Evolutionary conservation across 2,888 invertebrate genomes (phyloP), one percentile per base, ranked within the genome.

Genomic region (Hydroisotoma schaefferi): DNA sequence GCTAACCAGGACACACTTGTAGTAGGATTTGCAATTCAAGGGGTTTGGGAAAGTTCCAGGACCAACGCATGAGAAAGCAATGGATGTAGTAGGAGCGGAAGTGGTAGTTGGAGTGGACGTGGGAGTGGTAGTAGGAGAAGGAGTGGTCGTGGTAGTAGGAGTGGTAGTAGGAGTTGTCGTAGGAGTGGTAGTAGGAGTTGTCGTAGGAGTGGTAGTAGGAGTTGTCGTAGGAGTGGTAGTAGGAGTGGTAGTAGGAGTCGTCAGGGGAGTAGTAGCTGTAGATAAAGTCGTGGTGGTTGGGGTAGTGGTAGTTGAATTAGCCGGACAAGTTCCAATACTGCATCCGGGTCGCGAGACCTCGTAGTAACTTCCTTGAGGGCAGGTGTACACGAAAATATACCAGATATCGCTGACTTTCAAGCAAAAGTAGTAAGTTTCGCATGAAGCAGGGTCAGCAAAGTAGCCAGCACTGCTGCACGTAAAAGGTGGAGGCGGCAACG

Each of bases 1-100:
- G 10, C 57, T 44, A 20, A 59, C 47, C 22, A 40, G 38, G 6
- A 65, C 40, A 38, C 65, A 65, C 25, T 54, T 59, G 29, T 59
- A 65, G n/a, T 65, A 65, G 12, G 43, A 51, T 12, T 46, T 37
- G 15, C 58, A 58, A 25, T 58, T 51, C 2, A 55, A 38, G 2
- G 65, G 61, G 18, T 65, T 23, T 1, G 58, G 29, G 22, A 65
- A 65, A 27, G 51, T 48, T 1, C 65, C 65, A 5, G 27, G 28
- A 1, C 27, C 26, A 20, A 54, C 49, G 29, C 65, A 65, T 2
- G 20, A 8, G 23, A 65, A 61, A 5, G 58, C 25, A 2, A 57
- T 52, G 1, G 57, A 57, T 8, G 37, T 27, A 2, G 54, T 33
- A 2, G 47, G 29, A 5, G 27, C 28, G 6, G 20, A 43, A 18